These are phyloP conservation scores for Myopa tessellatipennis DNA, from an alignment of 2,888 invertebrate genomes.

Conservation along the genomic window DNA sequence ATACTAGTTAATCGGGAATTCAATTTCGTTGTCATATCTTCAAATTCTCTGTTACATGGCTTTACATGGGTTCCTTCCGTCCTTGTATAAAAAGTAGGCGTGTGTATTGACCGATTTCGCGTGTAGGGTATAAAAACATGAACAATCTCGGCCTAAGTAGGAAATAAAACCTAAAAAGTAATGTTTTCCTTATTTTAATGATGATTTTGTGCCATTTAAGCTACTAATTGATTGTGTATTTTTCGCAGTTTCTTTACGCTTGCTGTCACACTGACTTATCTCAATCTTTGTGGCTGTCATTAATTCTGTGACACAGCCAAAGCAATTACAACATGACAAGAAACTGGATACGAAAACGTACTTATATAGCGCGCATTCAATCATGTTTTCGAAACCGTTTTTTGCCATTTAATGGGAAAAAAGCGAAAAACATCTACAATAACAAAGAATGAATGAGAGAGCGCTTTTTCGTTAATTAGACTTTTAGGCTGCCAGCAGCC, in stretches of 20 bases:
- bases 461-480: no score
- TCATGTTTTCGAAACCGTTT: conserved; percentile 3
- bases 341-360: not conserved
- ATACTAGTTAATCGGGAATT: no score
- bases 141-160: no score
- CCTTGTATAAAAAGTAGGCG: no score
- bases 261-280: conserved; percentile 1
- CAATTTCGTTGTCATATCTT: no score
- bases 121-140: no score
- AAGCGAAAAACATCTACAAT: not conserved
- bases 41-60: no score
- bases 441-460: no score
- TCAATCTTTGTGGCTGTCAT: conserved; percentile 4
- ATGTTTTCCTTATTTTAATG: not conserved
- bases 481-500: no score
- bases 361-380: not conserved
- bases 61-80: no score
- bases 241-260: not conserved
- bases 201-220: not conserved
- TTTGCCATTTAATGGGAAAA: not conserved
- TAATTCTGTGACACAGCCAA: not conserved
- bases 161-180: no score
- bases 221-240: not conserved
- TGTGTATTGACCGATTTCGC: no score
- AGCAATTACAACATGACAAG: not conserved